Base-by-base conservation (phyloP, 2,888 invertebrate genomes). In the Ganaspis brasiliensis region DNA sequence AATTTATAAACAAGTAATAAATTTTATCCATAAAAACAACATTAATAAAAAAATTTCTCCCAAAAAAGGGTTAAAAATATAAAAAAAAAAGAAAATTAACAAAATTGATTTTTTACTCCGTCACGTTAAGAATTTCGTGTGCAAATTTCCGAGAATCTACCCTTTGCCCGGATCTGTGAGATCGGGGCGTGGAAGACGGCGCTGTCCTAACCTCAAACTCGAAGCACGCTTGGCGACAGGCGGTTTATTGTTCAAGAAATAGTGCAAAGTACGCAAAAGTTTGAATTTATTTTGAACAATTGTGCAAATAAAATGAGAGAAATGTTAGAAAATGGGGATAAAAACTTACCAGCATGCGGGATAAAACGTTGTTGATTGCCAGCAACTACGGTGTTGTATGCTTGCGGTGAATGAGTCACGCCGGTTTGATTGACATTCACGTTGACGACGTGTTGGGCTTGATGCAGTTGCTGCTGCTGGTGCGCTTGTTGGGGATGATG, bases 281-380 rank as follows among this genome's bases (percentile, higher is more conserved):
- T n/a, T n/a, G n/a, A n/a, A n/a, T n/a, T n/a, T n/a, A n/a, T n/a
- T n/a, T n/a, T n/a, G n/a, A n/a, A n/a, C n/a, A n/a, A n/a, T n/a
- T n/a, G n/a, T n/a, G n/a, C n/a, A 16, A 12, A 6, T 0, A 26
- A 74, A 78, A 12, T 35, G 12, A 59, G 35, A 49, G 24, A n/a
- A 37, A 57, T 37, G 10, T n/a, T 49, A 9, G 12, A 16, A 21
- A 16, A n/a, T 21, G 14, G 8, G 24, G 9, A 0, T 4, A 67
- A 70, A 52, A 63, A 88, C 88, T 88, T 73, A 89, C 89, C 89
- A 82, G 87, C 81, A 85, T 89, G 88, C 45, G 87, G 79, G 16
- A 86, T 81, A 78, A 85, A 89, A 40, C 87, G 84, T 26, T 82
- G 80, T 72, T 87, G 77, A 67, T 85, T 87, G 16, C 85, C 78